Evolutionary conservation across 2,113 vertebrate genomes (phyloP).

Genomic region (Tretioscincus oriximinensis): DNA sequence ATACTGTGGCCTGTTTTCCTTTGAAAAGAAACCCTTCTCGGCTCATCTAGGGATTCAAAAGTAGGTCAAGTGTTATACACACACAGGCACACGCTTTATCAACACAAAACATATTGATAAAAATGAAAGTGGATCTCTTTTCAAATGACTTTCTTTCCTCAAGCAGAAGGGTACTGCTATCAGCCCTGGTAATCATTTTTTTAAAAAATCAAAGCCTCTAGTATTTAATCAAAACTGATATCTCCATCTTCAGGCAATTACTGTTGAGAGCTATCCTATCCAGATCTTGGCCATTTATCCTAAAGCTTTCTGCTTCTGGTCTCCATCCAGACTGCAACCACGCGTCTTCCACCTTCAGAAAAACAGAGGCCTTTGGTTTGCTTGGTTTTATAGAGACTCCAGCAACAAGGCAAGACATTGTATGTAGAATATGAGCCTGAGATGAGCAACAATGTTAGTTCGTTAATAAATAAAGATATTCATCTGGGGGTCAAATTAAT

Average conservation of each 20-base stretch:
- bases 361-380: neutral
- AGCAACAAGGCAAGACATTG: neutral
- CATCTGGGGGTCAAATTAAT: slow-evolving; percentile 29
- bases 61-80: slow-evolving; percentile 36
- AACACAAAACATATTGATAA: slow-evolving; percentile 2
- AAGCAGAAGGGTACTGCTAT: neutral
- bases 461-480: slow-evolving; percentile 35
- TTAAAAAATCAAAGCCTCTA: neutral
- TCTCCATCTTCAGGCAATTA: neutral
- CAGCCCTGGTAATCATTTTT: neutral
- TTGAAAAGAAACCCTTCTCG: neutral
- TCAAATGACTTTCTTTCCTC: neutral
- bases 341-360: neutral
- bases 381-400: neutral
- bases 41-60: slow-evolving; percentile 17
- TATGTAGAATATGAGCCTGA: neutral
- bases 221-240: neutral
- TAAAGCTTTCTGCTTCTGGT: accelerated
- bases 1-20: slow-evolving; percentile 9
- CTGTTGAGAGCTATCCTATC: neutral
- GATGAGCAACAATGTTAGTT: neutral
- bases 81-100: neutral
- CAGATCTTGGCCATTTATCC: neutral
- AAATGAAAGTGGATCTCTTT: neutral
- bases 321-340: neutral